A percentile compares a stretch with the other conserved stretches of the same genome.
Evolutionary conservation across 2,888 invertebrate genomes (phyloP).

Genomic region (Tenthredo livida): DNA sequence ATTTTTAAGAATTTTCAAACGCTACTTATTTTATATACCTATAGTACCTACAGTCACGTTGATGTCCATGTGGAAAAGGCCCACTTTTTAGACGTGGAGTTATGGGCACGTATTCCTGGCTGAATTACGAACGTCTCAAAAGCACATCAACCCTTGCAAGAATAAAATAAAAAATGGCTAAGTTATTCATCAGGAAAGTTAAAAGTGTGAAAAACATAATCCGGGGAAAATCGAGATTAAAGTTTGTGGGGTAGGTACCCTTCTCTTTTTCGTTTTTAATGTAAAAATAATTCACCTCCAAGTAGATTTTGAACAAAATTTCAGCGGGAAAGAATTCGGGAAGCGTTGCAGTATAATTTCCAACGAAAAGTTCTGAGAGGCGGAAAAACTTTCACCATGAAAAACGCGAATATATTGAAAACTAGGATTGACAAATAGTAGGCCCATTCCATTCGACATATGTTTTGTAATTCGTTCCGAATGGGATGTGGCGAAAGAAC

Average conservation of each 20-base stretch:
- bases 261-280: not conserved
- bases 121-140: not conserved
- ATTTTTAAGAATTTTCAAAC: not conserved
- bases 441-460: not conserved
- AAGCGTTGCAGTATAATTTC: not conserved
- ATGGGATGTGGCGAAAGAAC: not conserved
- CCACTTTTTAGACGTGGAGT: not conserved
- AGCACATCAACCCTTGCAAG: not conserved
- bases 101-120: not conserved
- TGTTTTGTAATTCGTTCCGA: not conserved
- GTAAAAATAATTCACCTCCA: conserved; percentile 3
- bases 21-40: not conserved
- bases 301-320: not conserved
- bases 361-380: not conserved
- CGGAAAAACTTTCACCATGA: not conserved
- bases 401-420: not conserved
- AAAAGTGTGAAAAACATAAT: not conserved
- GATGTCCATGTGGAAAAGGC: not conserved
- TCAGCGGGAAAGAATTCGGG: not conserved
- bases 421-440: not conserved
- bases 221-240: not conserved
- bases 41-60: too few species aligned
- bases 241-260: not conserved
- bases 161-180: not conserved
- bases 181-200: not conserved